A percentile compares a stretch with the other conserved stretches of the same genome.
phyloP scores from a whole-genome alignment of 2,113 vertebrate species.

The Paraplagusia blochii region DNA sequence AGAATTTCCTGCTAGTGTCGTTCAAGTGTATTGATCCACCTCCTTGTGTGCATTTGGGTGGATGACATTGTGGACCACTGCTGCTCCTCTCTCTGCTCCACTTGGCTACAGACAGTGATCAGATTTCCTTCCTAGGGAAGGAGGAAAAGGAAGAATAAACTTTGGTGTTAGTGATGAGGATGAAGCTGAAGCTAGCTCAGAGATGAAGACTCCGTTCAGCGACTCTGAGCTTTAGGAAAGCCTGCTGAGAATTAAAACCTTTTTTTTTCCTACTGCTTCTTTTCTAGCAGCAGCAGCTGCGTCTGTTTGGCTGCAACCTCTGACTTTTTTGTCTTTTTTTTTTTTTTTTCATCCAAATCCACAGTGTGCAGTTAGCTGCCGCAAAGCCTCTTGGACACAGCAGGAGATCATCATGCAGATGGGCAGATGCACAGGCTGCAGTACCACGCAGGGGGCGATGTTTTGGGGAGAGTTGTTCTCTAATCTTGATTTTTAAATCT shows the following conservation, averaged over 20 bases:
- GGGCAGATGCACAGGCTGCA: conserved; percentile 31
- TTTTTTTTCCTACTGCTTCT: conserved; percentile 47
- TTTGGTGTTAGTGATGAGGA: no score
- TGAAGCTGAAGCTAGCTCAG: conserved; percentile 37
- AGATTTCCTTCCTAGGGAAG: no score
- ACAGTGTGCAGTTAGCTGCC: conserved; percentile 43
- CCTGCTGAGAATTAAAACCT: conserved; percentile 50
- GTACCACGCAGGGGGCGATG: conserved; percentile 38
- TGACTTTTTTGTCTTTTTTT: conserved; percentile 24
- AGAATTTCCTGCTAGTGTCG: no score
- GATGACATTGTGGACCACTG: no score
- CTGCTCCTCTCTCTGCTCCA: no score
- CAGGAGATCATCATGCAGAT: conserved; percentile 42
- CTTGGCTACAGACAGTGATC: no score
- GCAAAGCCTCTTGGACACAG: conserved; percentile 51
- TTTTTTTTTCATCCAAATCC: conserved; percentile 42
- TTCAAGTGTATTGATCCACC: no score
- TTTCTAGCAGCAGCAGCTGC: conserved; percentile 22
- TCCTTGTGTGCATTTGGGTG: no score
- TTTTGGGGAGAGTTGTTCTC: conserved; percentile 26
- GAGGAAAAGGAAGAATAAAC: no score
- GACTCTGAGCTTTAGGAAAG: conserved; percentile 31
- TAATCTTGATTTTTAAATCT: conserved; percentile 25
- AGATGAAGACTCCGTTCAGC: conserved; percentile 35
- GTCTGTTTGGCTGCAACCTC: conserved; percentile 1